phyloP scores from a whole-genome alignment of 1,140 invertebrate species.

The Laupala kohalensis region DNA sequence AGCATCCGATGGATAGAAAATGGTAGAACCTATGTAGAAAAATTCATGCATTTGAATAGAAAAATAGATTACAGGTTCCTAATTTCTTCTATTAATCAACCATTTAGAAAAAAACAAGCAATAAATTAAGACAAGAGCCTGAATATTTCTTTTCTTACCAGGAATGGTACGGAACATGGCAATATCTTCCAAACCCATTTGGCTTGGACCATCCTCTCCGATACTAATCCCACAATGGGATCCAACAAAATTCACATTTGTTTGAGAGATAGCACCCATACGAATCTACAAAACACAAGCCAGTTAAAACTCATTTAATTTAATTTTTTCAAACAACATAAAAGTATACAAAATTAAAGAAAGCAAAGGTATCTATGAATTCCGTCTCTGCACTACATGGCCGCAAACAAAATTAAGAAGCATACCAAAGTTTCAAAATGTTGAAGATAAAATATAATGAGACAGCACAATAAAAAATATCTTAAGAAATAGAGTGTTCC shows the following conservation, averaged over 20 bases:
- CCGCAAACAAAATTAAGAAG: too few relatives aligned
- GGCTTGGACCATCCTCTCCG: constrained; percentile 96
- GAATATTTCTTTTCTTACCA: constrained; percentile 22
- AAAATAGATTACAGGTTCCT: neutral
- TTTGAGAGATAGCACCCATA: constrained; percentile 98
- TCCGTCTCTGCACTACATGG: too few relatives aligned
- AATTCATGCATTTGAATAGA: neutral
- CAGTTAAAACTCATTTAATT: neutral
- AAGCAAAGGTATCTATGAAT: too few relatives aligned
- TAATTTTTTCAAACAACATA: too few relatives aligned
- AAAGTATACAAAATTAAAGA: too few relatives aligned
- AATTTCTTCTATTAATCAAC: too few relatives aligned
- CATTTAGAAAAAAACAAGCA: too few relatives aligned
- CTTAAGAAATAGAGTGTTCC: too few relatives aligned
- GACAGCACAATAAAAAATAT: too few relatives aligned
- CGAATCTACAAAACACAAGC: constrained; percentile 52
- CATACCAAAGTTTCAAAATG: too few relatives aligned
- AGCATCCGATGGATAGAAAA: constrained; percentile 96
- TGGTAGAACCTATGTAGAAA: constrained; percentile 52
- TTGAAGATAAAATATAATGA: too few relatives aligned
- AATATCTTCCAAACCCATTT: constrained; percentile 98
- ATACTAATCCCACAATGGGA: constrained; percentile 94
- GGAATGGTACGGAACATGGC: constrained; percentile 91
- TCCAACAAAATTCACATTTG: constrained; percentile 89
- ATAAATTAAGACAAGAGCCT: too few relatives aligned